A percentile compares a stretch with the other conserved stretches of the same genome.
Conservation (phyloP, 2,797 vertebrate species). For the Leucoraja ocellata region DNA sequence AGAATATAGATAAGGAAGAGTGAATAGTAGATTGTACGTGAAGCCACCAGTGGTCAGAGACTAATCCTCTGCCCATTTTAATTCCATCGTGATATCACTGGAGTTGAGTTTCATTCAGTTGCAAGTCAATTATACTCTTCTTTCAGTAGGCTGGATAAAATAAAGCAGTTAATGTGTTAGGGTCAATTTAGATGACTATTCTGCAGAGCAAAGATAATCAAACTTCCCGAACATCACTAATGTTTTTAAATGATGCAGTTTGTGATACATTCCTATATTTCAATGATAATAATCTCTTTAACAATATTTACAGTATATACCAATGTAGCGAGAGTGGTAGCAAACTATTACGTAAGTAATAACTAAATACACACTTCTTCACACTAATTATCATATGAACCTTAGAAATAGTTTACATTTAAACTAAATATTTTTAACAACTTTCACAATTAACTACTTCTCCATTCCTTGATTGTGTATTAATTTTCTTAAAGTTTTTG, state of each 20-base stretch:
- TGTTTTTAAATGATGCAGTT: neutral
- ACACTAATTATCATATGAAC: neutral
- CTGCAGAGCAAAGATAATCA: neutral
- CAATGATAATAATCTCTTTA: constrained; percentile 55
- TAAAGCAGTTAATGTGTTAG: neutral
- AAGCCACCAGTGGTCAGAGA: neutral
- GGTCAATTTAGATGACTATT: neutral
- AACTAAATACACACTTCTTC: too few species aligned
- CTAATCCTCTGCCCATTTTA: neutral
- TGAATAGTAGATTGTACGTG: too few species aligned
- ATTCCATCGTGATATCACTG: neutral
- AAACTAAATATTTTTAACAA: neutral
- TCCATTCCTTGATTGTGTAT: neutral
- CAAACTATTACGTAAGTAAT: constrained; percentile 76
- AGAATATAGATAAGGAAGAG: neutral
- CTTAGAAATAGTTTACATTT: neutral
- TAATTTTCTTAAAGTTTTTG: neutral
- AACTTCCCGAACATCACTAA: neutral
- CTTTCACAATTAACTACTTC: neutral
- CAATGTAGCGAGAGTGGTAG: constrained; percentile 64
- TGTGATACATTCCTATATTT: neutral
- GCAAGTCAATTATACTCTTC: neutral
- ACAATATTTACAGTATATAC: constrained; percentile 69
- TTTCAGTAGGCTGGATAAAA: neutral
- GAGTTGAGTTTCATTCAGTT: neutral